Evolutionary conservation across 2,888 invertebrate species (phyloP), one percentile per base, ranked within the genome.

Genomic region (Drosophila mulleri): DNA sequence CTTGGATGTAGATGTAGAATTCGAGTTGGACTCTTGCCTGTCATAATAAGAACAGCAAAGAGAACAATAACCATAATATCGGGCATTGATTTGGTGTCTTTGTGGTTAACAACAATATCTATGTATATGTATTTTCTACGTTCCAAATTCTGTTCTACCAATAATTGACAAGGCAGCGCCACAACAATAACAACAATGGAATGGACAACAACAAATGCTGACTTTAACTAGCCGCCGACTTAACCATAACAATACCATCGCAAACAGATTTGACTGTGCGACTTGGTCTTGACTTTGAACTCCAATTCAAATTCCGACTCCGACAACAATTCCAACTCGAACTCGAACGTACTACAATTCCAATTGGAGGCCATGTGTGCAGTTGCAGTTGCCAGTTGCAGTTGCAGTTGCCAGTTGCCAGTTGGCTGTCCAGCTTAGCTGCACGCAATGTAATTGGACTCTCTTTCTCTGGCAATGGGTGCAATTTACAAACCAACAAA

Each of bases 121-220:
- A 16, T 26, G 8, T 14, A 14, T 20, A 41, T n/a, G 3, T 7
- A 23, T 12, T 78, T 67, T 78, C 71, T 70, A 83, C 85, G 85
- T 88, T 89, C 90, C 79, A 83, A 88, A 90, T 90, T 90, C 78
- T 81, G 61, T 74, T 75, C 72, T 47, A 63, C 29, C 82, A 86
- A 88, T 90, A 89, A 89, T 89, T 89, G 89, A 90, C 91, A 89
- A 86, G 77, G 62, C 80, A 83, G 82, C 82, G 78, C 75, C 78
- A 75, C 67, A 67, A 54, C 20, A 54, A 41, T 60, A 74, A 70
- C 75, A 75, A 39, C 75, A 75, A 76, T 65, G 69, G 68, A 72
- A 62, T 58, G 44, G 44, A 42, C 52, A 57, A 57, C n/a, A 50
- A 62, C 48, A 52, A 32, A 61, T 54, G 44, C 66, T 50, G 65